These are phyloP conservation scores for Etheostoma cragini DNA, from an alignment of 2,113 vertebrate species.

Conservation along the genomic window DNA sequence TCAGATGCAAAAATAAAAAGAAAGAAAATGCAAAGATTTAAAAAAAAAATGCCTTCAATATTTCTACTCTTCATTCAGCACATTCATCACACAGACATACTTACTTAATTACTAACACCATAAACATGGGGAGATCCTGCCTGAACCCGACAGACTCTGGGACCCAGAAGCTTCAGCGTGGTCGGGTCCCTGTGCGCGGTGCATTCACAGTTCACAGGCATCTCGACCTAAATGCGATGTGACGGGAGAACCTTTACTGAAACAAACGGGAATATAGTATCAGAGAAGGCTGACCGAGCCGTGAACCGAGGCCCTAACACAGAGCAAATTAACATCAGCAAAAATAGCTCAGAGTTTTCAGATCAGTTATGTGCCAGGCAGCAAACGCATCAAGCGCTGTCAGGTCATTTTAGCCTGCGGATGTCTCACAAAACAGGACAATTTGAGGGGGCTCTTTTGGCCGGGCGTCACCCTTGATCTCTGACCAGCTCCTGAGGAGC, in stretches of 20 bases:
- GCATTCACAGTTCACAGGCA: slow-evolving; percentile 90
- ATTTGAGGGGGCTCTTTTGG: slow-evolving; percentile 26
- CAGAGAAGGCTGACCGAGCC: slow-evolving; percentile 93
- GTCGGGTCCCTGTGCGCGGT: slow-evolving; percentile 74
- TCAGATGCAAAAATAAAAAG: neutral
- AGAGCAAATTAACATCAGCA: slow-evolving; percentile 92
- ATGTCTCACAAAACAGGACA: slow-evolving; percentile 24
- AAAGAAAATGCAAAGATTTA: neutral
- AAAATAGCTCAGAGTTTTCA: slow-evolving; percentile 83
- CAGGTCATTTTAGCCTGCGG: slow-evolving; percentile 79
- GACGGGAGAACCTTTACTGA: slow-evolving; percentile 90
- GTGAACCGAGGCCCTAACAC: slow-evolving; percentile 89
- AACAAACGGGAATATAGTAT: slow-evolving; percentile 91
- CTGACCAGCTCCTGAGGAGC: slow-evolving; percentile 51
- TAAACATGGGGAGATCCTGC: neutral
- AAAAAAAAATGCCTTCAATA: neutral
- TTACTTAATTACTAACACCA: neutral
- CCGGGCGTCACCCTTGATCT: slow-evolving; percentile 33
- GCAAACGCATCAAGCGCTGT: slow-evolving; percentile 77
- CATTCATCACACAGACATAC: neutral
- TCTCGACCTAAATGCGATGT: slow-evolving; percentile 84
- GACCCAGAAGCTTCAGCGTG: slow-evolving; percentile 59
- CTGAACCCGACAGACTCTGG: slow-evolving; percentile 19
- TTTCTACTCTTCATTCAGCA: slow-evolving; percentile 1
- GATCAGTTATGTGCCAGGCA: slow-evolving; percentile 78